These are phyloP conservation scores for Atta cephalotes DNA, from an alignment of 1,140 invertebrate species.

Conservation along the genomic window DNA sequence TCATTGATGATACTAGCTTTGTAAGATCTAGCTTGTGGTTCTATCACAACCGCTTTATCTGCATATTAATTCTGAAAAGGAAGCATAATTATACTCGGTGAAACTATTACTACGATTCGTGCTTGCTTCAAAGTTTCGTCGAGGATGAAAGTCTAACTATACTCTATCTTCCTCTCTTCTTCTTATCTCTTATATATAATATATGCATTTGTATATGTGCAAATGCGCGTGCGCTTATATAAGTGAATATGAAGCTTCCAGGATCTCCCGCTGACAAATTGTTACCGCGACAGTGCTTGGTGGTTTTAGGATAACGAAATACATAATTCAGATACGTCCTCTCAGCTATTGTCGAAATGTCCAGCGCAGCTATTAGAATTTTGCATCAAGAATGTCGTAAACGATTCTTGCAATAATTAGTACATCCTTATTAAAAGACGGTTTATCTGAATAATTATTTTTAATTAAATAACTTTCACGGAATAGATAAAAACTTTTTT, in stretches of 20 bases:
- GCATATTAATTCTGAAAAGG: conserved; percentile 81
- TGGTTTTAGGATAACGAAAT: conserved; percentile 66
- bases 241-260: conserved; percentile 21
- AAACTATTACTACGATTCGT: conserved; percentile 82
- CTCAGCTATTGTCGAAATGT: conserved; percentile 59
- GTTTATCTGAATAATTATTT: not conserved
- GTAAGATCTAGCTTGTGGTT: conserved; percentile 19
- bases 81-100: conserved; percentile 81
- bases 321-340: conserved; percentile 65
- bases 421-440: not conserved
- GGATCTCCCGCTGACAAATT: conserved; percentile 68
- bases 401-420: not conserved
- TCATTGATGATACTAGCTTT: not conserved
- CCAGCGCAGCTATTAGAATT: conserved; percentile 44
- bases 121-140: conserved; percentile 76
- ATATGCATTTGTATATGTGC: conserved; percentile 1
- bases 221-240: conserved; percentile 24
- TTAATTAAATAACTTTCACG: not conserved
- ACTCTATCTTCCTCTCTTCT: conserved; percentile 4
- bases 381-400: conserved; percentile 38
- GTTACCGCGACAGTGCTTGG: conserved; percentile 66
- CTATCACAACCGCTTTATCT: conserved; percentile 72
- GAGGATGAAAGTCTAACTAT: conserved; percentile 59
- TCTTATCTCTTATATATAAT: conserved; percentile 11
- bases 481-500: not conserved